phyloP scores from a whole-genome alignment of 2,797 vertebrate genomes.

The Anguilla marmorata region DNA sequence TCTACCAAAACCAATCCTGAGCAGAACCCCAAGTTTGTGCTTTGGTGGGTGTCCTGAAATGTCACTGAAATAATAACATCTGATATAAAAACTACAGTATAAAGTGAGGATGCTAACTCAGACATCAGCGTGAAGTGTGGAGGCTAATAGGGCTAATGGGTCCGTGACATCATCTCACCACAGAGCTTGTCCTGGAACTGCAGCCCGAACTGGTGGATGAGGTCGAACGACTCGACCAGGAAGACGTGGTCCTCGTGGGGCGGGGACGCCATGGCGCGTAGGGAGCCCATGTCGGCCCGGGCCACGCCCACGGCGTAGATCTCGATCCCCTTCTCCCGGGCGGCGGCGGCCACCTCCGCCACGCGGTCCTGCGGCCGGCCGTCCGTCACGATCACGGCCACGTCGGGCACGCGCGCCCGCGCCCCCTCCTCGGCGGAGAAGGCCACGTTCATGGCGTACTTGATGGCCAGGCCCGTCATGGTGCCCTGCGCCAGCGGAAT shows the following conservation, averaged over 20 bases:
- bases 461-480: constrained; percentile 96
- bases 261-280: constrained; percentile 90
- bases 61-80: background rate
- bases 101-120: too few species aligned
- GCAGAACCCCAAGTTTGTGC: background rate
- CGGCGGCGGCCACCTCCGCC: constrained; percentile 87
- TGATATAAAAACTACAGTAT: background rate
- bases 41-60: background rate
- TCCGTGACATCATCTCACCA: constrained; percentile 61
- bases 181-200: constrained; percentile 93
- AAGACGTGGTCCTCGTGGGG: constrained; percentile 95
- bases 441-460: constrained; percentile 87
- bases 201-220: constrained; percentile 91
- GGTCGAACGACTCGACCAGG: constrained; percentile 92
- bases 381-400: constrained; percentile 90
- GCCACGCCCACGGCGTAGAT: constrained; percentile 94
- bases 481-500: constrained; percentile 93
- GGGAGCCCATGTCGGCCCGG: constrained; percentile 89
- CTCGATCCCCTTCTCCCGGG: constrained; percentile 85
- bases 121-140: background rate
- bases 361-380: constrained; percentile 95
- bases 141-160: background rate
- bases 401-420: constrained; percentile 81
- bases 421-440: constrained; percentile 85
- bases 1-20: background rate